Base-by-base conservation (phyloP, 2,888 invertebrate genomes). In the Monopis laevigella region DNA sequence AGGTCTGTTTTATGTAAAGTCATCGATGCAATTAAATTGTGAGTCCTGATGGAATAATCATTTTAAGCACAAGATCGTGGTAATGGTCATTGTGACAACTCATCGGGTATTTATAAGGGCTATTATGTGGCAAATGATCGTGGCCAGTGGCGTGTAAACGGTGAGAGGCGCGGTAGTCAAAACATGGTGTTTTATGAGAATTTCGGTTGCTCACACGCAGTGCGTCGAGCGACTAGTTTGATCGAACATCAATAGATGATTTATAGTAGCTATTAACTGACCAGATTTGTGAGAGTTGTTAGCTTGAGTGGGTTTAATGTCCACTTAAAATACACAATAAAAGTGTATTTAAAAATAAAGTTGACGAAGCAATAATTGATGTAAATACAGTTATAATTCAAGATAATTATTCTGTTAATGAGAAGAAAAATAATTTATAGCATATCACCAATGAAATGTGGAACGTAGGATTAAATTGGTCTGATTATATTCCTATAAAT, bases 181-280 rank as follows among this genome's bases (percentile, higher is more conserved):
- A 56, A 56, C 58, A 50, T 35, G 53, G 51, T 54, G 48, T 43
- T 50, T 55, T 60, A 56, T 65, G 68, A 58, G 67, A 68, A 66
- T 54, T 51, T 53, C 49, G 52, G 4, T 8, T n/a, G 21, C 36
- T 36, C 21, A 36, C 36, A 36, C 32, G 32, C 32, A 32, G 32
- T 32, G 14, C 21, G 32, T 10, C 10, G 6, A 10, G 6, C 19
- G 32, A 30, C 16, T n/a, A n/a, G n/a, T 13, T 24, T 39, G 50
- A 65, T 65, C 59, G 52, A 50, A 53, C 53, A 58, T 65, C 68
- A 62, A 72, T 65, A 50, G 54, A 58, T 73, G 74, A 75, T 75
- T 75, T 73, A 75, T 59, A 62, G 48, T 47, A 29, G 51, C 61
- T 65, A 56, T 74, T 68, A 73, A 58, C 55, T 65, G 65, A 66